phyloP scores from a whole-genome alignment of 2,113 vertebrate genomes.

The Gnathonemus longibarbis region DNA sequence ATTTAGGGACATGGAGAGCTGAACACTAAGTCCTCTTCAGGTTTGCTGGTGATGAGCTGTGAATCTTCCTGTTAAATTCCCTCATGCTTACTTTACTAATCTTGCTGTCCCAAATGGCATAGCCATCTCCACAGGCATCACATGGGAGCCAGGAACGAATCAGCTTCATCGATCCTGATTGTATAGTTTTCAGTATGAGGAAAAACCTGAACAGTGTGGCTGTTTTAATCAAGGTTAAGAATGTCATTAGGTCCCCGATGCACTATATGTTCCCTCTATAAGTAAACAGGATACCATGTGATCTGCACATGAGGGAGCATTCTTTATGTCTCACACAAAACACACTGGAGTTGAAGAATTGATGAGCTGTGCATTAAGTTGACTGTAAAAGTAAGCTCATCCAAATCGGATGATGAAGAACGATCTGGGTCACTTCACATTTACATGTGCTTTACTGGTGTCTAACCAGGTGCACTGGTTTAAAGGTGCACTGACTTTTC shows the following conservation, averaged over 20 bases:
- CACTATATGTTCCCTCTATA: not conserved
- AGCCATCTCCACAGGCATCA: not conserved
- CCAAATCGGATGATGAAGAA: not conserved
- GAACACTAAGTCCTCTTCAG: not conserved
- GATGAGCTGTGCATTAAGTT: not conserved
- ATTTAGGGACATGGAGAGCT: not conserved
- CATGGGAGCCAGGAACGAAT: not conserved
- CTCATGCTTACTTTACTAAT: not conserved
- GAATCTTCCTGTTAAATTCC: not conserved
- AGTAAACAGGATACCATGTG: not conserved
- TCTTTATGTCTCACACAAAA: not conserved
- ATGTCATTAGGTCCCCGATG: not conserved
- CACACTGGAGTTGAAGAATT: not conserved
- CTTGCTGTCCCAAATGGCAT: not conserved
- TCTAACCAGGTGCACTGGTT: not conserved
- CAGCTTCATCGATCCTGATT: not conserved
- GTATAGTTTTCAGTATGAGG: conserved; percentile 16
- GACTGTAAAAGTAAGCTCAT: not conserved
- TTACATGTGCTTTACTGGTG: not conserved
- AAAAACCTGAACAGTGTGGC: conserved; percentile 20
- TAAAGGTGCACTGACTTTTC: not conserved
- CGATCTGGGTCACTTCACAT: not conserved
- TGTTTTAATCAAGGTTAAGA: not conserved
- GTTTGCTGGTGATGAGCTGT: not conserved
- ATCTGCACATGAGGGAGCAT: not conserved